Evolutionary conservation across 2,113 vertebrate species (phyloP).

Genomic region (Indicator indicator): DNA sequence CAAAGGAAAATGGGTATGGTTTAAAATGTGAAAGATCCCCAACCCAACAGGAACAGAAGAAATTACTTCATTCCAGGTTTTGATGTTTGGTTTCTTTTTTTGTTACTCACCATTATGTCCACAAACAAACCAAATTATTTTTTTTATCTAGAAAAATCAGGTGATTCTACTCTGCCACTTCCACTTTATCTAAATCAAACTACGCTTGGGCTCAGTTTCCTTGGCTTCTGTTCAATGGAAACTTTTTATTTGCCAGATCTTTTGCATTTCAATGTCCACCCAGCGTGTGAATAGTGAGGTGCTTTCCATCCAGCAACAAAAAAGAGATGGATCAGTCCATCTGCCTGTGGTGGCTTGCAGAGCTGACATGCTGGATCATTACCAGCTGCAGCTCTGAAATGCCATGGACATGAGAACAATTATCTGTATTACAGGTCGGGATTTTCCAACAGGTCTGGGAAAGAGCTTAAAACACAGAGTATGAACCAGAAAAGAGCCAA

Average conservation of each 20-base stretch:
- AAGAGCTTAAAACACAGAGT: background rate
- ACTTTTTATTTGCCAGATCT: background rate
- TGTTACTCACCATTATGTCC: background rate
- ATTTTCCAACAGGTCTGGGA: background rate
- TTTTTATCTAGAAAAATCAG: background rate
- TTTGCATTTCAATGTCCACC: background rate
- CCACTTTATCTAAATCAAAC: background rate
- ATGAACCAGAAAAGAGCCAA: background rate
- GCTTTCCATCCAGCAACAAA: background rate
- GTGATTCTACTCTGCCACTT: background rate
- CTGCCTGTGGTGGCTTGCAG: background rate
- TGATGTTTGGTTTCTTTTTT: background rate
- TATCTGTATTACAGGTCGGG: background rate
- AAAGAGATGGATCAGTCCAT: background rate
- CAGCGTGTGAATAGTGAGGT: background rate
- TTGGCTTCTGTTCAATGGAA: background rate
- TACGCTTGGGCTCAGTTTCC: background rate
- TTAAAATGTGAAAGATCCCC: background rate
- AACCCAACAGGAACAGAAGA: background rate
- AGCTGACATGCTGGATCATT: fast-evolving
- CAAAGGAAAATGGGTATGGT: background rate
- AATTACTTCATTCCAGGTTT: background rate
- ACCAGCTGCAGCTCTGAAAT: background rate
- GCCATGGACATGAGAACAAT: background rate
- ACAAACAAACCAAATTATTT: background rate